A percentile compares a stretch with the other conserved stretches of the same genome.
These are phyloP conservation scores for Rhinoptilus africanus DNA, from an alignment of 2,113 vertebrate genomes.

Conservation along the genomic window DNA sequence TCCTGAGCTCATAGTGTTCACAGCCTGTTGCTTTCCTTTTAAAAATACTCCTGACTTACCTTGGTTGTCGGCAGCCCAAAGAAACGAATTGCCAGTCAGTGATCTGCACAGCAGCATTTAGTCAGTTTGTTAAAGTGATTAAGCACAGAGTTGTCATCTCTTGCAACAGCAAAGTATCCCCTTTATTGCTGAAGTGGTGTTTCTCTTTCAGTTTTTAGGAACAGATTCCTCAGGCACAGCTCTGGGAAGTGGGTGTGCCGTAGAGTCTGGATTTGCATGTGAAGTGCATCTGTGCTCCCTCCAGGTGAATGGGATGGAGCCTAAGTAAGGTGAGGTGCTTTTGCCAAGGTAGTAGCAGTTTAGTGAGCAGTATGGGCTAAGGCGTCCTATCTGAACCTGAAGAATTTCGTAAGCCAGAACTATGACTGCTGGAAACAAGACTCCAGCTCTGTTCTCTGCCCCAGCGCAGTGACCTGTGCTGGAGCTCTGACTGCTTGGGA, in stretches of 20 bases:
- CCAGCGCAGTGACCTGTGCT: neutral
- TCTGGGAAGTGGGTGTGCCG: fast-evolving
- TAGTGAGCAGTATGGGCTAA: neutral
- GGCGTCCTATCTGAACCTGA: neutral
- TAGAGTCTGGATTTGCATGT: fast-evolving
- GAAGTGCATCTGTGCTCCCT: neutral
- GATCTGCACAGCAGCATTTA: neutral
- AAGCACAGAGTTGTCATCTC: neutral
- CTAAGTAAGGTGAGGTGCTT: neutral
- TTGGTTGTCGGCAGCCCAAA: neutral
- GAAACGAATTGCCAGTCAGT: neutral
- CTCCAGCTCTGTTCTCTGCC: neutral
- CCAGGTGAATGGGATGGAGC: neutral
- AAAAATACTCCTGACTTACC: neutral
- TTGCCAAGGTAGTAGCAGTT: neutral
- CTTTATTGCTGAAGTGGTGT: neutral
- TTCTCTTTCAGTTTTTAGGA: neutral
- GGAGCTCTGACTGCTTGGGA: neutral
- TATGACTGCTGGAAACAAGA: neutral
- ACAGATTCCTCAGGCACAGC: neutral
- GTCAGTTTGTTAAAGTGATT: neutral
- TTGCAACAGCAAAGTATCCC: neutral
- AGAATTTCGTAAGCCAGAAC: neutral
- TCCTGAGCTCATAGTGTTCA: neutral
- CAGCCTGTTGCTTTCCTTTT: neutral